phyloP scores from a whole-genome alignment of 2,888 invertebrate species.

The Phorcus lineatus region DNA sequence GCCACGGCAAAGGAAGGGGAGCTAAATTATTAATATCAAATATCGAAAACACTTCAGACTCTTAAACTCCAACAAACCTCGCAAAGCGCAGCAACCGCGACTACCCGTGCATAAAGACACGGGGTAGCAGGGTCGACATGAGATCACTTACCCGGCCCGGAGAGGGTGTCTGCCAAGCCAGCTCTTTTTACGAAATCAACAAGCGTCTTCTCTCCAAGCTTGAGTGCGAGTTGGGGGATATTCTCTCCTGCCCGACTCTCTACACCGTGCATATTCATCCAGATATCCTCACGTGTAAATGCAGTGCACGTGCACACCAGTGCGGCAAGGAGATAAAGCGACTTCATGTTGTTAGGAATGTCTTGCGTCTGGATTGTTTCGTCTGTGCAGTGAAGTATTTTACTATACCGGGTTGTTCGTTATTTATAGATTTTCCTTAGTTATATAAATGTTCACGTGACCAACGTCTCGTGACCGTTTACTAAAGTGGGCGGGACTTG shows the following conservation, averaged over 20 bases:
- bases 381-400: no score
- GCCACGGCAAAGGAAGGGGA: no score
- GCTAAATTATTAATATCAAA: no score
- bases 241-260: constrained; percentile 24
- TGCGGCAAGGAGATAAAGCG: background rate
- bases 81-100: no score
- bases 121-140: no score
- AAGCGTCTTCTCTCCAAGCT: constrained; percentile 40
- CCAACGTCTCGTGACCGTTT: background rate
- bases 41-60: no score
- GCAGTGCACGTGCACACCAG: background rate
- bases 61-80: no score
- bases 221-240: constrained; percentile 42
- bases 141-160: constrained; percentile 43
- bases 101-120: no score
- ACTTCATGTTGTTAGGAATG: background rate
- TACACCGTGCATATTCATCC: background rate
- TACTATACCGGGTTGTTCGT: no score
- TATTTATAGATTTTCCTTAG: background rate
- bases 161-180: constrained; percentile 39
- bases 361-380: no score
- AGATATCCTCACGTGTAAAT: background rate
- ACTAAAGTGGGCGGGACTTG: background rate
- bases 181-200: constrained; percentile 41
- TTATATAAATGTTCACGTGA: background rate